Evolutionary conservation across 2,113 vertebrate genomes (phyloP).

Genomic region (Myotis yumanensis): DNA sequence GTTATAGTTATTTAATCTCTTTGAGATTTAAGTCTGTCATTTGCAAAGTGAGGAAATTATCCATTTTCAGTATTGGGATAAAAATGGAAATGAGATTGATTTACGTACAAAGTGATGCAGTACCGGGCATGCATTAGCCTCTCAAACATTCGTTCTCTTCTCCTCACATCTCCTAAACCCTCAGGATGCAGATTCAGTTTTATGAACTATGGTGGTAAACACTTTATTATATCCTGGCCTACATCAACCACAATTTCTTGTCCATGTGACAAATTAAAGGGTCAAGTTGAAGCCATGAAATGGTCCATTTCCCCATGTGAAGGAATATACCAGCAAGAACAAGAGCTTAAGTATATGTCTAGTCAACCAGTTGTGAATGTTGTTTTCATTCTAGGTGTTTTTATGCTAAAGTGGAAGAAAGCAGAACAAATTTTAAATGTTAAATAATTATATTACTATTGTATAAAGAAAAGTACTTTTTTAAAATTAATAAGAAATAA

Average conservation of each 20-base stretch:
- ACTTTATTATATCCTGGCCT: background rate
- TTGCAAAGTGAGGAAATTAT: background rate
- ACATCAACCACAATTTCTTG: background rate
- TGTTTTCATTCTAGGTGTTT: background rate
- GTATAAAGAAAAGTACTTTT: background rate
- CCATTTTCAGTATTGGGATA: background rate
- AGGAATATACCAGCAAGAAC: background rate
- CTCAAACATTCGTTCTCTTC: accelerated
- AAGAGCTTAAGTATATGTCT: background rate
- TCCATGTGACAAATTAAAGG: background rate
- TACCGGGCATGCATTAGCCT: too few relatives aligned
- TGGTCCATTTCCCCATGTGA: background rate
- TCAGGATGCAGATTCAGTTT: background rate
- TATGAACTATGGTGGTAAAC: background rate
- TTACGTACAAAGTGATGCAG: too few relatives aligned
- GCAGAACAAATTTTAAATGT: background rate
- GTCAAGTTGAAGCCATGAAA: background rate
- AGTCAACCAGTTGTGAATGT: background rate
- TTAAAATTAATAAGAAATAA: background rate
- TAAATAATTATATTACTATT: background rate
- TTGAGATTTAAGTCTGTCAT: background rate
- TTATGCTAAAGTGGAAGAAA: background rate
- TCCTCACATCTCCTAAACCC: background rate
- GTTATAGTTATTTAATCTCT: background rate
- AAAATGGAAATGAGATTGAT: background rate